Evolutionary conservation across 1,140 invertebrate genomes (phyloP), one percentile per base, ranked within the genome.

Genomic region (Drosophila nannoptera): DNA sequence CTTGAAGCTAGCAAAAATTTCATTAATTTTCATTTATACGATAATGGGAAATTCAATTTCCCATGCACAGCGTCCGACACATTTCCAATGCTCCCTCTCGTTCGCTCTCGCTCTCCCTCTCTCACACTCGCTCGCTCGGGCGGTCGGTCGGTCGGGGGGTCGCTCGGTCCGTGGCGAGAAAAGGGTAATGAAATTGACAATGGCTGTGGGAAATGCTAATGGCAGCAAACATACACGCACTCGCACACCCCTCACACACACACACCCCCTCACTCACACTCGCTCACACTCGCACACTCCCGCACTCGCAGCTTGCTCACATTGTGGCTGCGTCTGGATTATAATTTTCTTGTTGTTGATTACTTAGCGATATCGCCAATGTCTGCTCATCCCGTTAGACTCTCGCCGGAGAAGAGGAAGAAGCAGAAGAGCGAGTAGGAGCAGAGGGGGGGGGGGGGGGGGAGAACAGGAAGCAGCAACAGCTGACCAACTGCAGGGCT

Each of bases 41-140:
- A 68, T 76, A 65, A 75, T 77, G 78, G 78, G 50, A 75, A 83
- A 82, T 82, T 78, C 59, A 83, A 83, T 82, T 80, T 81, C 45
- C 73, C 69, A 71, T 46, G 65, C 64, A 66, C 54, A 67, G 48
- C 33, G 49, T 67, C 68, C 54, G 54, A 70, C 68, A 66, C 62
- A 65, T 65, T 70, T 42, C 40, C 40, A 42, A 42, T 42, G 40
- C 40, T 43, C 6, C 12, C n/a, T 14, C 40, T 14, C 40, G 22
- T 3, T 22, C 22, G 58, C 16, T 5, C 3, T 22, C n/a, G 5
- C 62, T n/a, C 53, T 11, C 29, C 6, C 1, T 11, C 45, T n/a
- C 32, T 5, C 4, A 0, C 33, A 16, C 4, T 43, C 16, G 35
- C 16, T 31, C 33, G 31, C n/a, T 36, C n/a, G 2, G 42, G 0